Evolutionary conservation across 2,113 vertebrate species (phyloP), one percentile per base, ranked within the genome.

Genomic region (Megaleporinus macrocephalus): DNA sequence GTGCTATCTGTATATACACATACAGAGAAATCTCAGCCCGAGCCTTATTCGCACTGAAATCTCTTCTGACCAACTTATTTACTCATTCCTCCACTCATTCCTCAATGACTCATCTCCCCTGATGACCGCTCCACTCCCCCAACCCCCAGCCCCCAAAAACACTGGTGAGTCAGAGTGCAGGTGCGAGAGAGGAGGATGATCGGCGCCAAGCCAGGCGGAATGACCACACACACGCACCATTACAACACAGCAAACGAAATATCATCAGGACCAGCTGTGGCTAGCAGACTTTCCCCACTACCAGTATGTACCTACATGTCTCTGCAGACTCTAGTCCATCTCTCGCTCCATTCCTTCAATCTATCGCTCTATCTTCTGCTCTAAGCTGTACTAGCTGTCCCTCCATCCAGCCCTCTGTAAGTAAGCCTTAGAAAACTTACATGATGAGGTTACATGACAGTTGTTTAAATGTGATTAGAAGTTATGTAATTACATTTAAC

Each of bases 41-140:
- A 36, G 53, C 53, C 59, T 47, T 71, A 79, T 79, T 79, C 66
- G 22, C 12, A 15, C 36, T 71, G 70, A 79, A 71, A 27, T 22
- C 78, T 55, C 41, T 24, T 30, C 55, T 27, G 41, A 55, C 30
- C 53, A 29, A 29, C 53, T 29, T 59, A 59, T 81, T 81, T 68
- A 68, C 16, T 73, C 62, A 78, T 12, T 62, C 80, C 71, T 83
- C 82, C 86, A 89, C 86, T 81, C 53, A 33, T 84, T 41, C 63
- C 51, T 73, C 82, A 85, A 44, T 78, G 89, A 92, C 88, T 85
- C 57, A 72, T 86, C 73, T 70, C 59, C 73, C 73, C 20, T 30
- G 68, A 80, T 62, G 73, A 26, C 61, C 87, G 77, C 29, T 68
- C 44, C 61, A 47, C 62, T 44, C 59, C 51, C 36, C n/a, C n/a